A percentile compares a stretch with the other conserved stretches of the same genome.
phyloP scores from a whole-genome alignment of 2,113 vertebrate species.

The Takifugu flavidus region DNA sequence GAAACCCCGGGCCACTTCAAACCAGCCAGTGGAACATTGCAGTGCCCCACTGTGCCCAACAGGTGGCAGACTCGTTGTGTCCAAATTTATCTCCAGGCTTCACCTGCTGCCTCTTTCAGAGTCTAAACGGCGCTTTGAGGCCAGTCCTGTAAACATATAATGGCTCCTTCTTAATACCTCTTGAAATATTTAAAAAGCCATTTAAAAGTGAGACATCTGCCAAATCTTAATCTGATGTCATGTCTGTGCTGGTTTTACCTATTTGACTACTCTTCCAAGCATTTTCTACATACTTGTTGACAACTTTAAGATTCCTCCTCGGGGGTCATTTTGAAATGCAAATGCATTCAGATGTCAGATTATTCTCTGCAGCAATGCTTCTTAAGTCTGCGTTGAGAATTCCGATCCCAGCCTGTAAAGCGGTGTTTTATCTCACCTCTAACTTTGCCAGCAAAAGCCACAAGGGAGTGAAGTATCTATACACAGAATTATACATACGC shows the following conservation, averaged over 20 bases:
- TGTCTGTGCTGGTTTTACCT: too few species aligned
- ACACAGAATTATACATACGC: conserved; percentile 4
- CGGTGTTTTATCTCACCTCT: background rate
- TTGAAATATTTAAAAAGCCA: background rate
- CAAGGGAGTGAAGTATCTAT: background rate
- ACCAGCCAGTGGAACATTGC: conserved; percentile 37
- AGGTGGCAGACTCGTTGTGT: conserved; percentile 35
- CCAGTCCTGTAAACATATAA: too few species aligned
- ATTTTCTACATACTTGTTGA: too few species aligned
- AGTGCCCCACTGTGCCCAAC: conserved; percentile 25
- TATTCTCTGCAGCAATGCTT: background rate
- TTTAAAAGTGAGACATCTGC: background rate
- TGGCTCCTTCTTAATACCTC: too few species aligned
- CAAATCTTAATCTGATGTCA: background rate
- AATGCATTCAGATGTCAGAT: background rate
- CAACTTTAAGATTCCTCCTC: background rate
- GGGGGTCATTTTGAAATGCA: too few species aligned
- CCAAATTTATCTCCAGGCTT: background rate
- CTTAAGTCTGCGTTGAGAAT: background rate
- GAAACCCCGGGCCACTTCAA: conserved; percentile 85
- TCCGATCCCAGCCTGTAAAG: conserved; percentile 3
- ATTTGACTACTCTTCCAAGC: too few species aligned
- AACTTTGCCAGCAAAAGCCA: background rate
- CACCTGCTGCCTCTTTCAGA: too few species aligned
- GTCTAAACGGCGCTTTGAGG: too few species aligned